These are phyloP conservation scores for Rhagophthalmus giganteus DNA, from an alignment of 2,888 invertebrate species.

Conservation along the genomic window DNA sequence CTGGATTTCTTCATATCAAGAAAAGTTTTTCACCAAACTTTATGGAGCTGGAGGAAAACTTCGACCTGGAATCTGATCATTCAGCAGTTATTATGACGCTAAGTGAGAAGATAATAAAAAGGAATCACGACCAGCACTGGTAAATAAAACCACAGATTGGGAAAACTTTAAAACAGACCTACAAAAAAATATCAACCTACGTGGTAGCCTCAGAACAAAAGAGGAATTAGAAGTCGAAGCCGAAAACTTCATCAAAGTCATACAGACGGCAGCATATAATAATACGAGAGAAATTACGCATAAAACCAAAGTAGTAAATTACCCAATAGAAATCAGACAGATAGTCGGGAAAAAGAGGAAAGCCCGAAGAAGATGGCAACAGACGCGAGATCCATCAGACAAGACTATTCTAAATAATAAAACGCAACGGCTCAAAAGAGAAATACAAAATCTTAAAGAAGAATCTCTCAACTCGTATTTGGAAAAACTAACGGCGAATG, in stretches of 20 bases:
- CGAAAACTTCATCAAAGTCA: too few species aligned
- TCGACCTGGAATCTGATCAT: not conserved
- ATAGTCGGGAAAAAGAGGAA: too few species aligned
- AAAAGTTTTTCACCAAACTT: not conserved
- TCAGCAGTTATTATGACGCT: not conserved
- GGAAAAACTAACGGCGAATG: too few species aligned
- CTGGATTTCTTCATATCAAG: too few species aligned
- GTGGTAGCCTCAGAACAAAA: too few species aligned
- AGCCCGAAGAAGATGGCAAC: too few species aligned
- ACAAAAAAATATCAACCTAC: not conserved
- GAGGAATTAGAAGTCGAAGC: too few species aligned
- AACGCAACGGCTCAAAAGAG: too few species aligned
- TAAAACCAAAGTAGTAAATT: not conserved
- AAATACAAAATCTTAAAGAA: too few species aligned
- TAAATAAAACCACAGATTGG: not conserved
- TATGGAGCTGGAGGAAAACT: not conserved
- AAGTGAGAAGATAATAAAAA: not conserved
- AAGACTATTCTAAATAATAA: too few species aligned
- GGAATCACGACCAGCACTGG: not conserved
- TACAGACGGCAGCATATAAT: not conserved
- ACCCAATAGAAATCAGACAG: not conserved
- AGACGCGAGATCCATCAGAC: too few species aligned
- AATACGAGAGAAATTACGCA: not conserved
- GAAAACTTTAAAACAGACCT: not conserved
- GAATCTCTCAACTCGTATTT: too few species aligned